Evolutionary conservation across 2,888 invertebrate species (phyloP), one percentile per base, ranked within the genome.

Genomic region (Epirrhoe tristata): DNA sequence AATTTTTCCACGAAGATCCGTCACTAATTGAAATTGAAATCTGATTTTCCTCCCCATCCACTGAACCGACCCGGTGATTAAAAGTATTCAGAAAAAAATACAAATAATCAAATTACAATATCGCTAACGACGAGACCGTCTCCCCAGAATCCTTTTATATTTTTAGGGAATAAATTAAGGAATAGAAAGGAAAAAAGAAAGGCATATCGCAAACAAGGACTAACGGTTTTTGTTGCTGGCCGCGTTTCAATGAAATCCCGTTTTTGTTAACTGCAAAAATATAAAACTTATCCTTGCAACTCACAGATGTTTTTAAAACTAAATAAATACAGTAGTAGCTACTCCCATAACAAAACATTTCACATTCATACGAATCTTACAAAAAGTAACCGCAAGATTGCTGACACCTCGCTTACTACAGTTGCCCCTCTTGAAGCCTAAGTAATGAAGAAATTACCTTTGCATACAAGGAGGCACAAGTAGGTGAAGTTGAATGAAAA

Each of bases 101-200:
- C 92, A 93, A 94, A 93, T 93, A 93, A 94, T 93, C 91, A 92
- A 94, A 94, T 94, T 94, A 94, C 93, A 93, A 93, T 93, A 93
- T 94, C 91, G 92, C 91, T 94, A 94, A 94, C 94, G 91, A 91
- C 85, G 90, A 81, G 76, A 77, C 80, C 81, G 82, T 81, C 89
- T 91, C 89, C 88, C 85, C 86, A 83, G 88, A 92, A 93, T 93
- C 93, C 93, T 93, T 93, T 93, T 93, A 90, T 90, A 90, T 90
- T 92, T 71, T 91, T 90, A 85, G 87, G 86, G 91, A 90, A 92
- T 91, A 91, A 93, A 93, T 92, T 92, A 91, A 87, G 84, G 82
- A 71, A 73, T 82, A 85, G 83, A 88, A 86, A 87, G 86, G 87
- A 84, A 86, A 82, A 79, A 83, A 69, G 81, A 85, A 84, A 86